Base-by-base conservation (phyloP, 2,888 invertebrate genomes). In the Chrysolina oricalcia region DNA sequence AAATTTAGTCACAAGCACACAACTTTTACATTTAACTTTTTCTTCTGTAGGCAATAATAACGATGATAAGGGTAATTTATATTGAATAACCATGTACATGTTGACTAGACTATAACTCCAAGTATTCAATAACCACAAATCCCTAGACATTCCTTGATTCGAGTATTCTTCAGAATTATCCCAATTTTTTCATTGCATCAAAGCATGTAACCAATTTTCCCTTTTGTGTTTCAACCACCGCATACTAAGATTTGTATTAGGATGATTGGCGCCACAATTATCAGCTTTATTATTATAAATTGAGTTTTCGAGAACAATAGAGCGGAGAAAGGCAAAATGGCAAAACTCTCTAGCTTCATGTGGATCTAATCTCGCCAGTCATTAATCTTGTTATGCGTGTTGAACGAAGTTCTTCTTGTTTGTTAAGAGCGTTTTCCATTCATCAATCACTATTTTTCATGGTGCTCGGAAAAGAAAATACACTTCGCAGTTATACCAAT, bases 341-440 rank as follows among this genome's bases (percentile, higher is more conserved):
- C 46, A 48, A 21, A 66, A 66, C n/a, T 67, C 50, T 50, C 43
- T 40, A 13, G 50, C 48, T 50, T 27, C 50, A n/a, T 43, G n/a
- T 67, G 62, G 56, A 72, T 73, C 75, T 70, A 70, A 75, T 75
- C 75, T 72, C 70, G 48, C 59, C 72, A 70, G 66, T 70, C 69
- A 72, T 75, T 75, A 75, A 72, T 75, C 75, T 75, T 70, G 66
- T 65, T 75, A 69, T 69, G 69, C 43, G 69, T 43, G 69, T 69
- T 27, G n/a, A 35, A 43, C 40, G n/a, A n/a, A 67, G 67, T 50
- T 50, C 19, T 48, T 67, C 40, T 50, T 67, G 53, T 53, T 53
- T 67, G 67, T 6, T 67, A 4, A 48, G 19, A 50, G 50, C 11
- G 50, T 48, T 67, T 65, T 67, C 50, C 67, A 17, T 11, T 17